Conservation (phyloP, 2,888 invertebrate species). For the Chrysolina haemoptera region DNA sequence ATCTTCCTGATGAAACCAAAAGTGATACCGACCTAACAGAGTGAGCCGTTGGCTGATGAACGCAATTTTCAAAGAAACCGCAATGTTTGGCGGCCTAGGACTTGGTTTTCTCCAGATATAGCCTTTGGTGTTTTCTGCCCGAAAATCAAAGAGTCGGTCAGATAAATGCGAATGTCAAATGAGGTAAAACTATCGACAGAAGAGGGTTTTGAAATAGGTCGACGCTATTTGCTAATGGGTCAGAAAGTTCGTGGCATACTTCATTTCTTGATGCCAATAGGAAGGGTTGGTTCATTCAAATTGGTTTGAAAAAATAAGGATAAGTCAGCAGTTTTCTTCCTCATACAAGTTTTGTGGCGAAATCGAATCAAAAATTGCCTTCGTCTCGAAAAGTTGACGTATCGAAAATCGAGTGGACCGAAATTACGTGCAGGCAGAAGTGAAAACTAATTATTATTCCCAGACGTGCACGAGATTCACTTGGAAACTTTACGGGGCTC, state of each 20-base stretch:
- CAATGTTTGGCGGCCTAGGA: too few relatives aligned
- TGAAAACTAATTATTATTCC: slow-evolving; percentile 3
- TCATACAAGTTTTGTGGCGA: background rate
- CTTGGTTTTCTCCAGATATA: too few relatives aligned
- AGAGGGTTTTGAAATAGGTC: too few relatives aligned
- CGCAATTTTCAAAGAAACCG: too few relatives aligned
- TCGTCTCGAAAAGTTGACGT: background rate
- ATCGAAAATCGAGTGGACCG: background rate
- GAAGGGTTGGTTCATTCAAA: background rate
- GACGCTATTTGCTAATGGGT: background rate
- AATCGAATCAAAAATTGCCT: background rate
- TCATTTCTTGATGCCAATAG: background rate
- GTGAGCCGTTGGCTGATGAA: too few relatives aligned
- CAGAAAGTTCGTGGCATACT: background rate
- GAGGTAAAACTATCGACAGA: too few relatives aligned
- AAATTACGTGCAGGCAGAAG: background rate
- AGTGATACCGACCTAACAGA: too few relatives aligned
- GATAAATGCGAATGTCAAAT: too few relatives aligned
- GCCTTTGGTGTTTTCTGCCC: too few relatives aligned
- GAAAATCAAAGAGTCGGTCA: too few relatives aligned
- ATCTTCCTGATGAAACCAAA: too few relatives aligned
- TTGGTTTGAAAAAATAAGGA: background rate
- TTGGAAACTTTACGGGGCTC: background rate
- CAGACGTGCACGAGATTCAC: slow-evolving; percentile 1
- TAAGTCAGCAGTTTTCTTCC: background rate